These are phyloP conservation scores for Regulus satrapa DNA, from an alignment of 2,113 vertebrate genomes.

Conservation along the genomic window DNA sequence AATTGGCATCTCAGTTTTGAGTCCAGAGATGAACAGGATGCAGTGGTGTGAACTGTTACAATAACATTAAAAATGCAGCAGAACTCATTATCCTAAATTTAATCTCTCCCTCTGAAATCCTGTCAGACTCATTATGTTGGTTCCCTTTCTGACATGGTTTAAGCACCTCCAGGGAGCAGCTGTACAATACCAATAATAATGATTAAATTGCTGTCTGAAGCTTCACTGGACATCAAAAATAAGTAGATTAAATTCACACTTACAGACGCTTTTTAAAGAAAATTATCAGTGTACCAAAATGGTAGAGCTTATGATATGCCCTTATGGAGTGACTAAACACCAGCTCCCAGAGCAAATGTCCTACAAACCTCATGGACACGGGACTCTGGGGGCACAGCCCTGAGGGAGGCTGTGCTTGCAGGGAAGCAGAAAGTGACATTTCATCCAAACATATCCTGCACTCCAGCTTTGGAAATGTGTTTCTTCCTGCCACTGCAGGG, in stretches of 20 bases:
- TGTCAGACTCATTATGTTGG: constrained; percentile 61
- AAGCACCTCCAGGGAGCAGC: constrained; percentile 45
- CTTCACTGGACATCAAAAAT: constrained; percentile 59
- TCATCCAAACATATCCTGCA: rapidly evolving
- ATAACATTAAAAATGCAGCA: constrained; percentile 44
- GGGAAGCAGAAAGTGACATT: background rate
- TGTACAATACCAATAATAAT: constrained; percentile 54
- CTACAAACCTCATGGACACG: rapidly evolving
- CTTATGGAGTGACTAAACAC: background rate
- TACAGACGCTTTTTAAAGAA: background rate
- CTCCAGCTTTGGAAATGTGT: background rate
- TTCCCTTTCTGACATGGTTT: constrained; percentile 51
- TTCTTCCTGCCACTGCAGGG: background rate
- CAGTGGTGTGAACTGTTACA: constrained; percentile 9
- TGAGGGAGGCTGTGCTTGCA: background rate
- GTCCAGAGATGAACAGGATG: background rate
- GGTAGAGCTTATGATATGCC: background rate
- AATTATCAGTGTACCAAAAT: background rate
- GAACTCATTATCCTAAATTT: constrained; percentile 53
- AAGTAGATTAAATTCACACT: constrained; percentile 37
- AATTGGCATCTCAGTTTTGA: background rate
- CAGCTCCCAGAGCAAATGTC: background rate
- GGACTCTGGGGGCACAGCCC: rapidly evolving
- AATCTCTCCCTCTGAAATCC: constrained; percentile 49
- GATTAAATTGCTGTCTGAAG: constrained; percentile 68